These are phyloP conservation scores for Cantharis lateralis DNA, from an alignment of 2,888 invertebrate species.

Conservation along the genomic window DNA sequence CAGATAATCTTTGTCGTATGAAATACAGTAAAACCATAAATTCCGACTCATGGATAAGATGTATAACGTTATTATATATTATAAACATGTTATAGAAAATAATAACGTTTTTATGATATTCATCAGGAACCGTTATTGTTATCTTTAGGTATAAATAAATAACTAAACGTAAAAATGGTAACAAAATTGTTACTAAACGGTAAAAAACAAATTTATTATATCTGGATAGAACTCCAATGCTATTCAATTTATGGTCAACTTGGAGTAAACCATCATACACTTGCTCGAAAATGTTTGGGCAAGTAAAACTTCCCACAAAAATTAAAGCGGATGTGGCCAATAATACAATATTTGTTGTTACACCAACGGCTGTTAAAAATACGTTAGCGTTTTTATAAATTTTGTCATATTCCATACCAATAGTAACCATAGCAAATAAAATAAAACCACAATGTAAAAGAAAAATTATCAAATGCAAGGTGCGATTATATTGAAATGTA, in stretches of 20 bases:
- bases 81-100: background rate
- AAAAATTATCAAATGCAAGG: background rate
- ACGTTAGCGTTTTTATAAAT: background rate
- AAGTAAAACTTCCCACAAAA: background rate
- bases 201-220: background rate
- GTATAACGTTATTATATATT: background rate
- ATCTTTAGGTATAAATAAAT: background rate
- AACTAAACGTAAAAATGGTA: background rate
- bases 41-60: background rate
- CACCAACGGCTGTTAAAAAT: background rate
- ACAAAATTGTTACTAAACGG: background rate
- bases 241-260: background rate
- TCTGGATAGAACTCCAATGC: background rate
- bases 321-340: background rate
- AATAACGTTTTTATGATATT: background rate
- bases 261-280: background rate
- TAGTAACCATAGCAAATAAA: background rate
- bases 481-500: background rate
- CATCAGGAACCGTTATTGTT: background rate
- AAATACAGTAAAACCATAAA: background rate
- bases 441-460: background rate
- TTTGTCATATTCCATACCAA: background rate
- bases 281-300: background rate
- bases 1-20: background rate
- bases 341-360: background rate